Percentiles rank a stretch among this genome's conserved stretches.
phyloP scores from a whole-genome alignment of 2,888 invertebrate species.

The Glaucopsyche alexis region DNA sequence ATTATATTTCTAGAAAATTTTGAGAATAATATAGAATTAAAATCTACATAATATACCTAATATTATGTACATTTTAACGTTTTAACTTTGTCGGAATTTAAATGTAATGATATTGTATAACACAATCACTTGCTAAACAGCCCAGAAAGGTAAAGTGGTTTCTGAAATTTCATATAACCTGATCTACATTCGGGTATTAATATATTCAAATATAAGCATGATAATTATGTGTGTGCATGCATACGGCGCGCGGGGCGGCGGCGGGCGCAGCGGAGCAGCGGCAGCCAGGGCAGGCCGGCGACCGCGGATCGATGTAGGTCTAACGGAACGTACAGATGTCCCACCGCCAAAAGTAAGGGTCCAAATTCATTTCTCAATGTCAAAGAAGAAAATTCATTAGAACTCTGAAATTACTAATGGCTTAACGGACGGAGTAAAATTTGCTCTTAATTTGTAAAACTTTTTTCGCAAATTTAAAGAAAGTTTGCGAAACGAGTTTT shows the following conservation, averaged over 20 bases:
- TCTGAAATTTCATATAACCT: background rate
- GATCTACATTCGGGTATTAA: background rate
- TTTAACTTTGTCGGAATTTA: too few species aligned
- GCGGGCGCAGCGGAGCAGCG: slow-evolving; percentile 37
- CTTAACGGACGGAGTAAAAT: slow-evolving; percentile 77
- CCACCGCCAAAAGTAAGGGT: slow-evolving; percentile 62
- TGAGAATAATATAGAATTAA: too few species aligned
- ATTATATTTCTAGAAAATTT: too few species aligned
- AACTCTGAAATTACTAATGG: slow-evolving; percentile 80
- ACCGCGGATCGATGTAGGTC: slow-evolving; percentile 55
- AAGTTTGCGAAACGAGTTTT: slow-evolving; percentile 72
- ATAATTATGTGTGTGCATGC: background rate
- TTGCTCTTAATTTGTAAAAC: slow-evolving; percentile 79
- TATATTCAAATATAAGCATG: background rate
- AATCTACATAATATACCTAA: too few species aligned
- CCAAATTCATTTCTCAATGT: slow-evolving; percentile 78
- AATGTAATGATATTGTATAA: too few species aligned
- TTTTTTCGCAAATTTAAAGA: slow-evolving; percentile 73
- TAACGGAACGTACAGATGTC: slow-evolving; percentile 56
- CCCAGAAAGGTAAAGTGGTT: background rate
- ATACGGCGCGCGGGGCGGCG: slow-evolving; percentile 35
- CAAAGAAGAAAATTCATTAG: slow-evolving; percentile 79
- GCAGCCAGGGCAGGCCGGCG: slow-evolving; percentile 43
- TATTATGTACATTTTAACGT: too few species aligned
- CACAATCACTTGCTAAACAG: background rate